Base-by-base conservation (phyloP, 2,888 invertebrate genomes). In the Steinernema carpocapsae region DNA sequence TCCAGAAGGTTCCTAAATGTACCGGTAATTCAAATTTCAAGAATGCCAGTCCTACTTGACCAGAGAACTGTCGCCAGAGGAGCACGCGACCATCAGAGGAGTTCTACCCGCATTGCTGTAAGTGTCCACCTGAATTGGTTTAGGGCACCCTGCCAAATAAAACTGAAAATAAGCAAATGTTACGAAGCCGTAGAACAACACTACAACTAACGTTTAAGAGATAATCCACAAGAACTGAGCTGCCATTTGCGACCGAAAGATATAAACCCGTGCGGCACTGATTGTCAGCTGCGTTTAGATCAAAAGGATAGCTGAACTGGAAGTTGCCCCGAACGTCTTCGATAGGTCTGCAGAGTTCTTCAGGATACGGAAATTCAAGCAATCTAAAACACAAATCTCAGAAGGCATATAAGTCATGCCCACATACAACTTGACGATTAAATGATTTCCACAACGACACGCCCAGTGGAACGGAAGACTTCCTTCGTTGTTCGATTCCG, bases 231-330 rank as follows among this genome's bases (percentile, higher is more conserved):
- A 83, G 77, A 22, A 78, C 78, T 1, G 76, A 75, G 73, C 85
- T 83, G 14, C 79, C 82, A 46, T 86, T 81, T 10, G 79, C 82
- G 88, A 94, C 93, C 14, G 96, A 94, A 77, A 95, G 92, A 89
- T 95, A 95, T 14, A 97, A 90, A 73, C 95, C 92, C 78, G 93
- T 95, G 89, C 95, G 94, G 71, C 85, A 85, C 59, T 85, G 82
- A 7, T 76, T 74, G 74, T 86, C 85, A 3, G 77, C 79, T 29
- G 84, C 92, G 89, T 97, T 97, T 71, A 96, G 91, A 89, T 97
- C 95, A 88, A 95, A 94, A n/a, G 95, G 92, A 88, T 93, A 91
- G 29, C 91, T 91, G 90, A 94, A 97, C 88, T 94, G 93, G 91
- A 92, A 93, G 74, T 92, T 91, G 22, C 92, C 92, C 1, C 91